Evolutionary conservation across 2,797 vertebrate genomes (phyloP), one percentile per base, ranked within the genome.

Genomic region (Enteromius afrohamiltoni): DNA sequence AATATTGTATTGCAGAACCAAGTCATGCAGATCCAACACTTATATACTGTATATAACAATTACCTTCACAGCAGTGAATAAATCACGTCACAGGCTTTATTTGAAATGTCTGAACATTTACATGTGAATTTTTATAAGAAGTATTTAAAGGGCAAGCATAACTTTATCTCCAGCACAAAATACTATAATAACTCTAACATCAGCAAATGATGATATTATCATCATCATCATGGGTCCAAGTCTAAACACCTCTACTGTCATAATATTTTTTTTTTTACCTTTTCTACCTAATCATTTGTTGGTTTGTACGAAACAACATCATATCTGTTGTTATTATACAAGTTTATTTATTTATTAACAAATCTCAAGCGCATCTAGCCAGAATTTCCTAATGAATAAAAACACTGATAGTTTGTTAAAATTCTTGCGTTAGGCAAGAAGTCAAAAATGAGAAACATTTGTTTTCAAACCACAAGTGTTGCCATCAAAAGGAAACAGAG

Each of bases 101-200:
- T 14, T 74, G 17, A 74, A 74, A 70, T 16, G 4, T 37, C 9
- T 49, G 16, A 17, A 49, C 23, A 47, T 47, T 34, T 3, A 13
- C 51, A 51, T 53, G 47, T 6, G 5, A 34, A 53, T n/a, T 4
- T 73, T 21, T 26, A 31, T 49, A 19, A 29, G 19, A 51, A 29
- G 3, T 5, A 74, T n/a, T 9, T 47, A 23, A 45, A 49, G 37
- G 29, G 19, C 16, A 80, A 9, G 2, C 6, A 69, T 40, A 40
- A 14, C 11, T 9, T 71, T 60, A n/a, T 60, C 11, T 10, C 8
- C 14, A 60, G 74, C 34, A 26, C 14, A 26, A 8, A 62, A 19
- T 51, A 80, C 16, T 70, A 14, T 79, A 69, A 55, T 42, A 37
- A 68, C n/a, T 68, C n/a, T 40, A 68, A 40, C 64, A 58, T 34